Evolutionary conservation across 2,888 invertebrate species (phyloP).

Genomic region (Lingula anatina): DNA sequence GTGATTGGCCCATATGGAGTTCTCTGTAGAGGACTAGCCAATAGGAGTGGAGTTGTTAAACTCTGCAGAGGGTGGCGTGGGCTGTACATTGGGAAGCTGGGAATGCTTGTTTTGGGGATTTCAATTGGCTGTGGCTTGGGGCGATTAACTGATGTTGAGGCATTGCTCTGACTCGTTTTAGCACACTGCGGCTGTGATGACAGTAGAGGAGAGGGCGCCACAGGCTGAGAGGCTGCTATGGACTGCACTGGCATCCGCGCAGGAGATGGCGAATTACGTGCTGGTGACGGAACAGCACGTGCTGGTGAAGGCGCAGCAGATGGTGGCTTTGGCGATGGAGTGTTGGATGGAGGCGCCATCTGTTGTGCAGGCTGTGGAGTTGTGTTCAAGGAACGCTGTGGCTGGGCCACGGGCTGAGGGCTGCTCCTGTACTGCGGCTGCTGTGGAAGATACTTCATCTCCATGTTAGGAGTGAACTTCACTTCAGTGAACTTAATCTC

Average conservation of each 20-base stretch:
- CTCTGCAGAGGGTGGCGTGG: constrained; percentile 26
- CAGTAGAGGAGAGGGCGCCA: not conserved
- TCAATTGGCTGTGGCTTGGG: constrained; percentile 1
- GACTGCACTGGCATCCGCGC: not conserved
- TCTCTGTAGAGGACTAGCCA: constrained; percentile 28
- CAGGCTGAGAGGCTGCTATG: not conserved
- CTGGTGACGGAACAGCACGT: not conserved
- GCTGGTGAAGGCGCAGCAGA: too few species aligned
- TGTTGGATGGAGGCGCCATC: constrained; percentile 20
- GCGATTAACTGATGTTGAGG: not conserved
- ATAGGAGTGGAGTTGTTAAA: constrained; percentile 32
- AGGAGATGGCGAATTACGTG: constrained; percentile 5
- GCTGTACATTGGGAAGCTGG: constrained; percentile 20
- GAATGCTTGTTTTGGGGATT: constrained; percentile 18
- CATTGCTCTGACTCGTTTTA: not conserved
- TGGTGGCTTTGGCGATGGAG: constrained; percentile 13
- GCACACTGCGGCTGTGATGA: not conserved
- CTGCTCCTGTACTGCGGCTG: not conserved
- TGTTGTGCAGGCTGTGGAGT: constrained; percentile 8
- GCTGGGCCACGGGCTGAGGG: not conserved
- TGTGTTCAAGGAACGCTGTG: constrained; percentile 1
- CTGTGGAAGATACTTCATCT: not conserved
- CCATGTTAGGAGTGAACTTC: not conserved
- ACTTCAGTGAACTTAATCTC: too few species aligned
- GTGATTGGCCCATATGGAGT: constrained; percentile 37